Conservation (phyloP, 2,797 vertebrate genomes). For the Sebastes itinus region DNA sequence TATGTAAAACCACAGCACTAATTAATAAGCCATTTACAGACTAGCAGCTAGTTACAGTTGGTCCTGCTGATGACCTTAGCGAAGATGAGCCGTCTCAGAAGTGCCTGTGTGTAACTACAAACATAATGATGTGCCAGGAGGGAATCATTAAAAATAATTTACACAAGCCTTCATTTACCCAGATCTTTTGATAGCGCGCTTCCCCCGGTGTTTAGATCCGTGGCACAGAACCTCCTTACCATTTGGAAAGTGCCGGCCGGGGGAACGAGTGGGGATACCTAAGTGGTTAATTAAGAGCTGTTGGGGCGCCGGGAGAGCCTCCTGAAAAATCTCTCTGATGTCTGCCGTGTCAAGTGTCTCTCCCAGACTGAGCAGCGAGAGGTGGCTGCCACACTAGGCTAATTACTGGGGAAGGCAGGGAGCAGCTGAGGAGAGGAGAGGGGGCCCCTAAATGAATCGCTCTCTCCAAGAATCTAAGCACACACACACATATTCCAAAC, state of each 20-base stretch:
- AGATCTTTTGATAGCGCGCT: slow-evolving; percentile 99
- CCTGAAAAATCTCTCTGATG: slow-evolving; percentile 99
- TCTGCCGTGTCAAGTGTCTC: slow-evolving; percentile 99
- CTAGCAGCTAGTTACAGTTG: slow-evolving; percentile 95
- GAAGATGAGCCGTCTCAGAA: slow-evolving; percentile 97
- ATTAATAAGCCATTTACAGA: slow-evolving; percentile 99
- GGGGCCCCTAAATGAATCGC: slow-evolving; percentile 81
- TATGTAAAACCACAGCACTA: slow-evolving; percentile 97
- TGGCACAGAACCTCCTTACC: slow-evolving; percentile 90
- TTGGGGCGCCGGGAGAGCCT: slow-evolving; percentile 96
- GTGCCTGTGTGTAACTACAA: slow-evolving; percentile 99
- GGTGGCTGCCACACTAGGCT: slow-evolving; percentile 93
- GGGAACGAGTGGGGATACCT: slow-evolving; percentile 95
- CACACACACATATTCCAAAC: slow-evolving; percentile 25
- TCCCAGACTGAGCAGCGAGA: slow-evolving; percentile 94
- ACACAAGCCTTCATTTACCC: slow-evolving; percentile 99
- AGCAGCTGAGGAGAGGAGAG: slow-evolving; percentile 90
- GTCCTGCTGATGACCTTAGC: slow-evolving; percentile 97
- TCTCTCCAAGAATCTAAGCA: slow-evolving; percentile 75
- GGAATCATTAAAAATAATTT: slow-evolving; percentile 99
- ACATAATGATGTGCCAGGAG: slow-evolving; percentile 99
- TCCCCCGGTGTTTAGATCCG: slow-evolving; percentile 96
- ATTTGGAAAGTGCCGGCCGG: slow-evolving; percentile 93
- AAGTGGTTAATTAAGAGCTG: slow-evolving; percentile 99
- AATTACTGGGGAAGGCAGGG: slow-evolving; percentile 92